Evolutionary conservation across 1,140 invertebrate genomes (phyloP).

Genomic region (Pachyrhynchus sulphureomaculatus): DNA sequence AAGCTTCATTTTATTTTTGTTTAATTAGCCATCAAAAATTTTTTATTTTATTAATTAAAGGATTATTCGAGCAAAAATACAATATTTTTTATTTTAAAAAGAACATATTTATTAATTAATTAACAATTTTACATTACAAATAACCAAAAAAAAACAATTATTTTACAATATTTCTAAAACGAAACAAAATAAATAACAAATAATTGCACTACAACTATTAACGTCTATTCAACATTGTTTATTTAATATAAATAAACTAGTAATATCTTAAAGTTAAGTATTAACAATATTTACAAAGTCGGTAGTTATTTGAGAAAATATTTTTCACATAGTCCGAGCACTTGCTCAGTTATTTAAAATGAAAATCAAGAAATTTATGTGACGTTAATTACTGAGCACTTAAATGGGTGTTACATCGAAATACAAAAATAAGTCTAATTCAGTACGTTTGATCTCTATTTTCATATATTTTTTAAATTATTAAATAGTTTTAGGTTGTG

Average conservation of each 20-base stretch:
- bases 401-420: too few species aligned
- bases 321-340: neutral
- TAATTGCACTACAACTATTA: constrained; percentile 26
- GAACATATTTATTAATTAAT: constrained; percentile 8
- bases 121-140: constrained; percentile 18
- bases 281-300: constrained; percentile 23
- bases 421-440: too few species aligned
- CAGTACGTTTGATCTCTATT: too few species aligned
- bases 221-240: constrained; percentile 6
- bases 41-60: too few species aligned
- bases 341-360: neutral
- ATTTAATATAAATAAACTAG: constrained; percentile 25
- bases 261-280: neutral
- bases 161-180: constrained; percentile 25
- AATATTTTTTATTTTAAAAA: too few species aligned
- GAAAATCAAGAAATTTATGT: too few species aligned
- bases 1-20: too few species aligned
- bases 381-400: too few species aligned
- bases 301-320: neutral
- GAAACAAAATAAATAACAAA: constrained; percentile 18
- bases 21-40: too few species aligned
- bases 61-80: too few species aligned
- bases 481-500: too few species aligned
- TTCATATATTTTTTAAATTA: too few species aligned
- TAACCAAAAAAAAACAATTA: constrained; percentile 1